Percentiles rank a stretch among this genome's conserved stretches.
phyloP scores from a whole-genome alignment of 1,140 invertebrate genomes.

The Telenomus remus region DNA sequence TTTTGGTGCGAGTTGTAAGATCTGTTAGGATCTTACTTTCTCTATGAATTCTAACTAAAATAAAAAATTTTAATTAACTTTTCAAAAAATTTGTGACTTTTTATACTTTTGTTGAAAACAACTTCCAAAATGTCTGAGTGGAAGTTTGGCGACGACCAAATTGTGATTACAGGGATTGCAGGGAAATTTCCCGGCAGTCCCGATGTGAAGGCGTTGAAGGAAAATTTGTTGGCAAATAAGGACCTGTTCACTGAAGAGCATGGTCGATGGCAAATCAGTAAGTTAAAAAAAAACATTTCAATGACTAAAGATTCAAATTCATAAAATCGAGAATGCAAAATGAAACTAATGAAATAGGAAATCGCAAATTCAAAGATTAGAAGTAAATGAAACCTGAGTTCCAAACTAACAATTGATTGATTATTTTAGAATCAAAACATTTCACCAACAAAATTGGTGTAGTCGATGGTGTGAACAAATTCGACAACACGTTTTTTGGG shows the following conservation, averaged over 20 bases:
- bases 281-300: constrained; percentile 23
- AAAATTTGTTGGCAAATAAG: constrained; percentile 77
- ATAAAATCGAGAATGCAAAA: too few relatives aligned
- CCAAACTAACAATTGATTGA: too few relatives aligned
- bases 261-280: constrained; percentile 76
- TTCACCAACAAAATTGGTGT: constrained; percentile 4
- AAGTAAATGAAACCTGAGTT: too few relatives aligned
- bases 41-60: too few relatives aligned
- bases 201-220: constrained; percentile 78
- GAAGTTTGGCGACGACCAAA: constrained; percentile 65
- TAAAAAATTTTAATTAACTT: too few relatives aligned
- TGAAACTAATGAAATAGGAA: too few relatives aligned
- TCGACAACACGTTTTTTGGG: constrained; percentile 74
- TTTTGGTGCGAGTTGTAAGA: too few relatives aligned
- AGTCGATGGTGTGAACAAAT: constrained; percentile 8
- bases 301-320: too few relatives aligned
- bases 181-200: constrained; percentile 79
- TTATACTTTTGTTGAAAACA: background rate
- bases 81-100: too few relatives aligned
- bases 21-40: too few relatives aligned
- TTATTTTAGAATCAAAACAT: constrained; percentile 1
- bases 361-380: background rate
- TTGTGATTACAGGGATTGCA: constrained; percentile 81
- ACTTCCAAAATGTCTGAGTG: constrained; percentile 30
- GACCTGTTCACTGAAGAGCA: constrained; percentile 80